Evolutionary conservation across 2,113 vertebrate genomes (phyloP).

Genomic region (Aspidoscelis tigris): DNA sequence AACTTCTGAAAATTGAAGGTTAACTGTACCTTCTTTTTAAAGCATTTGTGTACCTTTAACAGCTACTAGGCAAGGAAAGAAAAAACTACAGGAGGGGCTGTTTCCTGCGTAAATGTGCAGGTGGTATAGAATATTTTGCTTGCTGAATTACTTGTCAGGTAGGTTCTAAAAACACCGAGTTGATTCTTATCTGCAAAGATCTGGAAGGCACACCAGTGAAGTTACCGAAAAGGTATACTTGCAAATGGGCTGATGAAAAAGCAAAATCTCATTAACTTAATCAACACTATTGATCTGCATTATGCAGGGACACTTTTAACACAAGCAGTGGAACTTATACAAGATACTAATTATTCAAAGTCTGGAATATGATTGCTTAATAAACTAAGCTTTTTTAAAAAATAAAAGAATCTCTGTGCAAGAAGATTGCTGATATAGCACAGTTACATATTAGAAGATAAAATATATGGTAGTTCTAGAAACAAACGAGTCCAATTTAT

Average conservation of each 20-base stretch:
- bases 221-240: not conserved
- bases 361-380: too few species aligned
- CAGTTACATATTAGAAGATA: not conserved
- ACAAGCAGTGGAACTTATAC: not conserved
- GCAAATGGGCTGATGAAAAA: not conserved
- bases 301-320: not conserved
- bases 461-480: not conserved
- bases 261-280: not conserved
- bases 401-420: not conserved
- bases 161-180: not conserved
- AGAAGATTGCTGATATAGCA: not conserved
- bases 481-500: slow-evolving; percentile 7
- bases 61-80: too few species aligned
- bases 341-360: not conserved
- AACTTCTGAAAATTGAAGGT: too few species aligned
- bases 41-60: too few species aligned
- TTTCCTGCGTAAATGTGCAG: not conserved
- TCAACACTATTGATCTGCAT: not conserved
- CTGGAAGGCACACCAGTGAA: not conserved
- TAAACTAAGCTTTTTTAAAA: too few species aligned
- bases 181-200: not conserved
- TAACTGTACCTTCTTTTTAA: too few species aligned
- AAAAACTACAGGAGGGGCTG: not conserved
- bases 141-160: not conserved
- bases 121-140: not conserved